Base-by-base conservation (phyloP, 2,113 vertebrate genomes). In the Festucalex cinctus region DNA sequence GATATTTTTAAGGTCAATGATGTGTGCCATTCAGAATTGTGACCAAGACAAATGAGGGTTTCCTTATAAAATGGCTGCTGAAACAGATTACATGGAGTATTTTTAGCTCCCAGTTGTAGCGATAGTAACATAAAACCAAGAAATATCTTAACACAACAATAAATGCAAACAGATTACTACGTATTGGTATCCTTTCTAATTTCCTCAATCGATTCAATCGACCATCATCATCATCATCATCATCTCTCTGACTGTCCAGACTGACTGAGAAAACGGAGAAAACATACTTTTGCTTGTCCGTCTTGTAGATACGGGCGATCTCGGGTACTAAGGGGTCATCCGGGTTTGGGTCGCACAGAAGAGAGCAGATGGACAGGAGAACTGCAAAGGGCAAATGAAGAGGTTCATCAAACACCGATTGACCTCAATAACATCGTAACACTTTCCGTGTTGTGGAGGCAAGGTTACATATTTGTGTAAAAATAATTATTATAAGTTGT, bases 241-340 rank as follows among this genome's bases (percentile, higher is more conserved):
- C 28, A 32, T 32, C 28, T 4, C 28, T 32, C 28, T 4, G 4
- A 32, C 28, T 32, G 28, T 32, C 28, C 2, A 32, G 28, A 32
- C 28, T 32, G 28, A 32, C 28, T 3, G 2, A 1, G 3, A 59
- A 53, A 17, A 66, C 10, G 10, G 20, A 10, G 32, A 48, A 9
- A 5, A 93, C 96, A 93, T 84, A 98, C 96, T 98, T 98, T 94
- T 98, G 96, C 95, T 96, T 98, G 95, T 98, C 96, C 94, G 96
- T 98, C 96, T 98, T 98, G 95, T 98, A 98, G 94, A 98, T 98
- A 93, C 96, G 95, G 91, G 96, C 96, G 89, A 98, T 98, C 95
- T 98, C 96, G 78, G 96, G 96, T 95, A 98, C 96, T 95, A 98
- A 95, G 88, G 96, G 96, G 93, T 98, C 96, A 83, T 98, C 96